phyloP scores from a whole-genome alignment of 2,113 vertebrate genomes.

The Hippocampus zosterae region DNA sequence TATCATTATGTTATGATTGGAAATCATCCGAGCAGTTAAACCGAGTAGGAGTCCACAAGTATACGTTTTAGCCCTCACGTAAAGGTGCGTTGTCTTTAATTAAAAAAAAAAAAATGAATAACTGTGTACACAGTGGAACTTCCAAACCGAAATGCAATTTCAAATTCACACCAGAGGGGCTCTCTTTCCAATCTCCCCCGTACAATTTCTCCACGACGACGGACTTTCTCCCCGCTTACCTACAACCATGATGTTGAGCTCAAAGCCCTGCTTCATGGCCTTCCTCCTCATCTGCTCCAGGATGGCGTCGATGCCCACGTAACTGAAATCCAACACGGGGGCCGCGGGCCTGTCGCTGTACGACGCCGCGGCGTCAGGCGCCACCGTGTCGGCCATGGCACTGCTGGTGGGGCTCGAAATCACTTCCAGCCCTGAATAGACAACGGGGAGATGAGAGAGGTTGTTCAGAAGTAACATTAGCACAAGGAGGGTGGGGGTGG shows the following conservation, averaged over 20 bases:
- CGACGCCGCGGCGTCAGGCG: conserved; percentile 51
- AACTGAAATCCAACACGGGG: conserved; percentile 83
- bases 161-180: too few relatives aligned
- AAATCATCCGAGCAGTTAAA: not conserved
- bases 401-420: conserved; percentile 67
- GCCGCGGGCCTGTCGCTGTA: conserved; percentile 67
- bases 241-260: conserved; percentile 93
- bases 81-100: not conserved
- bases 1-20: conserved; percentile 1
- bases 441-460: conserved; percentile 1
- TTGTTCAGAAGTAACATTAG: conserved; percentile 5
- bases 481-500: too few relatives aligned
- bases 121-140: too few relatives aligned
- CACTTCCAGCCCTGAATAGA: conserved; percentile 64
- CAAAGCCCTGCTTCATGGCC: conserved; percentile 98
- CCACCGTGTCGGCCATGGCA: conserved; percentile 80
- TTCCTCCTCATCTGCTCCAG: conserved; percentile 98
- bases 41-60: not conserved
- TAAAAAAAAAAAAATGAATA: too few relatives aligned
- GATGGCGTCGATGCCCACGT: conserved; percentile 96
- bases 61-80: not conserved
- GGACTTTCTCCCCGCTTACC: conserved; percentile 41
- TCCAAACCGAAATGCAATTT: too few relatives aligned
- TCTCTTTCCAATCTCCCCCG: too few relatives aligned
- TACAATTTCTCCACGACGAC: too few relatives aligned